A percentile compares a stretch with the other conserved stretches of the same genome.
These are phyloP conservation scores for Ischnura elegans DNA, from an alignment of 2,888 invertebrate genomes.

Conservation along the genomic window DNA sequence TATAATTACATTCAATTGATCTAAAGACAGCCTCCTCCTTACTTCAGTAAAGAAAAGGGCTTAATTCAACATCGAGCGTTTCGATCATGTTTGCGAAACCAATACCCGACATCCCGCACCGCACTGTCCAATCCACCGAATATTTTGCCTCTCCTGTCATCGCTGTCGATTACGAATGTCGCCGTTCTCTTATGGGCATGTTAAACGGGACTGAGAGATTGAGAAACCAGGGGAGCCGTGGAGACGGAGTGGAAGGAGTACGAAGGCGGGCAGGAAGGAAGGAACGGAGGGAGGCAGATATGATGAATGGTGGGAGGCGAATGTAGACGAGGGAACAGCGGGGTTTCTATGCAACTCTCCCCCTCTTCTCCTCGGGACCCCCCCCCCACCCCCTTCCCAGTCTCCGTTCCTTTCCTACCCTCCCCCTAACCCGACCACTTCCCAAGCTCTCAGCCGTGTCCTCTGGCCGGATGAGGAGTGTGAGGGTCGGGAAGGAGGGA, in stretches of 20 bases:
- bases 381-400: not conserved
- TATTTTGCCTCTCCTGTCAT: not conserved
- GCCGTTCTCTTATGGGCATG: slow-evolving; percentile 36
- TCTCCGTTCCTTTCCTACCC: not conserved
- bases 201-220: not conserved
- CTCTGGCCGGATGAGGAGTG: not conserved
- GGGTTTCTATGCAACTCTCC: slow-evolving; percentile 42
- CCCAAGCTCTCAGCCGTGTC: not conserved
- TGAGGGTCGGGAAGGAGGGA: not conserved
- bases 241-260: not conserved
- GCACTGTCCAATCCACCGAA: too few relatives aligned
- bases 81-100: slow-evolving; percentile 10
- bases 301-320: slow-evolving; percentile 65
- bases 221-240: slow-evolving; percentile 15
- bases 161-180: slow-evolving; percentile 45
- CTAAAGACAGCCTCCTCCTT: not conserved
- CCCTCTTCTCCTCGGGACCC: not conserved
- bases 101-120: slow-evolving; percentile 30
- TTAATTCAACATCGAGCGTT: not conserved
- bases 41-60: not conserved
- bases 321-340: slow-evolving; percentile 63
- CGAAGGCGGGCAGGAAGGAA: not conserved
- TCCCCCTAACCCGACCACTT: not conserved
- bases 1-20: not conserved
- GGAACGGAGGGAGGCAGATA: slow-evolving; percentile 39